Evolutionary conservation across 2,113 vertebrate genomes (phyloP), one percentile per base, ranked within the genome.

Genomic region (Corapipo altera): DNA sequence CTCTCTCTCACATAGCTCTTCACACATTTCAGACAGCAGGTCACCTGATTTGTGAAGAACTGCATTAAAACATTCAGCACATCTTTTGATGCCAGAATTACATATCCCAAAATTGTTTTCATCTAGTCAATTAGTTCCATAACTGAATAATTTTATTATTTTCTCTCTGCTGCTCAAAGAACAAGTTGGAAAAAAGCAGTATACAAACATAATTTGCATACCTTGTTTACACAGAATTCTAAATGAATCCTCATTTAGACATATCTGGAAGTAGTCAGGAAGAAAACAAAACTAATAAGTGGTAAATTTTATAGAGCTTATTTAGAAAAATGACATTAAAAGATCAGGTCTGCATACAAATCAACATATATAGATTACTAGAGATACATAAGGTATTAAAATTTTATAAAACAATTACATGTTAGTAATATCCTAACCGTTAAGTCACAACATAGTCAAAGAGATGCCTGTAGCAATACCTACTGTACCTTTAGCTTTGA

Each of bases 71-170:
- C 18, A 76, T 20, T 18, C 49, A 65, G 52, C 12, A 71, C 26
- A 59, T 32, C 64, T 90, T 80, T 62, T 88, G 57, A 88, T 79
- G 46, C 19, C 51, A 83, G 58, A 88, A 74, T 66, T 46, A 44
- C 12, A 32, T 9, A 57, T 13, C 20, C 51, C 22, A 7, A 66
- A 70, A 39, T 33, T 83, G 70, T 48, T 88, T 80, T 80, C 17
- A 80, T 82, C 83, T 51, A 77, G 11, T 88, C 37, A 81, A 55
- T 81, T 78, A 89, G 33, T 55, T n/a, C 24, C 26, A 67, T n/a
- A 35, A 85, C 4, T 2, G 2, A 78, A 33, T 49, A 12, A 54
- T 58, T 92, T 83, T 69, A 67, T 70, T 61, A 69, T 69, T 67
- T 75, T 89, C 49, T 76, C 43, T 59, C 48, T 58, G n/a, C 24